Evolutionary conservation across 2,888 invertebrate genomes (phyloP).

Genomic region (Drosophila greeni): DNA sequence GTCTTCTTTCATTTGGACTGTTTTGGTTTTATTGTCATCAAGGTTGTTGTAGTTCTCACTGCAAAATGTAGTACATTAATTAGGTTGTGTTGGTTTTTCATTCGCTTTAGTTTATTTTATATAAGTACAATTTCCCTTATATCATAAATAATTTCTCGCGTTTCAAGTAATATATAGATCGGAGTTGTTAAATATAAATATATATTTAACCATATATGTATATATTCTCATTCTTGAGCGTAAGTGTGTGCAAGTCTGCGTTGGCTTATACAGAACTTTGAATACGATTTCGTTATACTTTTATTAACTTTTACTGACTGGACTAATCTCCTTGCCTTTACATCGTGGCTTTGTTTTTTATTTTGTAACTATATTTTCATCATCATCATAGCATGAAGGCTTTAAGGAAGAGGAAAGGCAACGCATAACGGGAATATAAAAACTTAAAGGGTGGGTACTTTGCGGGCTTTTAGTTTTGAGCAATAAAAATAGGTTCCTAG

Average conservation of each 20-base stretch:
- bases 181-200: constrained; percentile 12
- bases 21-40: constrained; percentile 65
- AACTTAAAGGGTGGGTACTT: constrained; percentile 9
- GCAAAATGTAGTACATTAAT: constrained; percentile 62
- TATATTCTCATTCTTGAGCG: constrained; percentile 8
- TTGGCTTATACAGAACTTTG: constrained; percentile 74
- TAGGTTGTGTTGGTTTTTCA: constrained; percentile 46
- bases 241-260: constrained; percentile 28
- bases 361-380: constrained; percentile 47
- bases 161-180: constrained; percentile 22
- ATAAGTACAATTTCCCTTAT: constrained; percentile 32
- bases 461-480: constrained; percentile 17
- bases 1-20: constrained; percentile 34
- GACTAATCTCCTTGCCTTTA: constrained; percentile 27
- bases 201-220: constrained; percentile 16
- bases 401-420: constrained; percentile 50
- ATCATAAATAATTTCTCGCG: constrained; percentile 16
- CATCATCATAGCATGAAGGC: constrained; percentile 58
- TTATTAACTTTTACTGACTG: constrained; percentile 22
- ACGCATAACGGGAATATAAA: constrained; percentile 45
- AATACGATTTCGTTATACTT: constrained; percentile 70
- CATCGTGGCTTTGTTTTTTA: constrained; percentile 41
- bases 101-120: constrained; percentile 46
- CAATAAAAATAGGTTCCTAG: constrained; percentile 23
- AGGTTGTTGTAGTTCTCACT: constrained; percentile 50